phyloP scores from a whole-genome alignment of 2,113 vertebrate species.

The Aspiorhynchus laticeps region DNA sequence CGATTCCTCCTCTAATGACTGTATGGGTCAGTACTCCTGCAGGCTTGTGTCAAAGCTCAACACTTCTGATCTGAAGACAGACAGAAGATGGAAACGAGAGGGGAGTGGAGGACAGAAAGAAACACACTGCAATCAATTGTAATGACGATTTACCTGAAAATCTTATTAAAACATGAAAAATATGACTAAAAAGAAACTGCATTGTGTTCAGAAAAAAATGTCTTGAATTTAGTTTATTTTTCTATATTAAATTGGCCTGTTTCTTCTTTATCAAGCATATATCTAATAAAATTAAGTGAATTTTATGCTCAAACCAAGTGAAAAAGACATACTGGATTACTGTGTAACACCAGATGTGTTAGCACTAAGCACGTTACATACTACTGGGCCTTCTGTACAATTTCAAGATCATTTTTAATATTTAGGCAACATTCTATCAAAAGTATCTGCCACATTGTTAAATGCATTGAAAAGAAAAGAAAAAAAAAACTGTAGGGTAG shows the following conservation, averaged over 20 bases:
- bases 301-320: neutral
- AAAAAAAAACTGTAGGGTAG: neutral
- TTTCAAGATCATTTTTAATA: too few species aligned
- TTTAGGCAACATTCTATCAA: too few species aligned
- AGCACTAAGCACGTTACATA: too few species aligned
- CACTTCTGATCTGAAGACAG: conserved; percentile 79
- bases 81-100: conserved; percentile 48
- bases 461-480: neutral
- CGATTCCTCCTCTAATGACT: conserved; percentile 95
- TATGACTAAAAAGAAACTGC: neutral
- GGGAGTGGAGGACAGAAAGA: conserved; percentile 53
- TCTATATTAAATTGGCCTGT: too few species aligned
- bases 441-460: neutral
- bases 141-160: neutral
- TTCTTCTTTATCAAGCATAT: neutral
- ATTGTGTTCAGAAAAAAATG: too few species aligned
- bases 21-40: conserved; percentile 86
- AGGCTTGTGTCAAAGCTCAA: conserved; percentile 87
- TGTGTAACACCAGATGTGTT: too few species aligned
- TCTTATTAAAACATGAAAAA: neutral
- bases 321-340: neutral
- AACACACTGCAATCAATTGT: neutral
- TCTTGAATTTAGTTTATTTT: neutral
- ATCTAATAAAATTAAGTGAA: too few species aligned
- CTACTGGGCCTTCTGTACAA: too few species aligned